A percentile compares a stretch with the other conserved stretches of the same genome.
Conservation (phyloP, 1,140 invertebrate species). For the Adelges cooleyi region DNA sequence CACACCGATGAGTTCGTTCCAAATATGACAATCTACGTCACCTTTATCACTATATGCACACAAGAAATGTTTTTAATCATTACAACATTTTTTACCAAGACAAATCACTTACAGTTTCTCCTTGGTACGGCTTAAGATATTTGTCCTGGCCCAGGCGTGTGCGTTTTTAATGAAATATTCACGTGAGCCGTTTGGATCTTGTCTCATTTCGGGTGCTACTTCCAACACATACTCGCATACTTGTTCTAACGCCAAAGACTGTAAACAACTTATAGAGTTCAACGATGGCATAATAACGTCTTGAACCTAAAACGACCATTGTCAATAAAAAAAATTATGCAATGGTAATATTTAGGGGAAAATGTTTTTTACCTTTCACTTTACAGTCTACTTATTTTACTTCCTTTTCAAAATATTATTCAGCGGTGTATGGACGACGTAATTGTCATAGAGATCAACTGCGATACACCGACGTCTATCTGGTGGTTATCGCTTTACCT, state of each 20-base stretch:
- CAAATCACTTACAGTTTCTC: background rate
- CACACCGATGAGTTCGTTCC: background rate
- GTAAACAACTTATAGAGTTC: background rate
- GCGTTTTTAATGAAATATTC: conserved; percentile 12
- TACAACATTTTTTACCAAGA: too few relatives aligned
- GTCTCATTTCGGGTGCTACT: background rate
- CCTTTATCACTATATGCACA: conserved; percentile 15
- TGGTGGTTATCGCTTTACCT: too few relatives aligned
- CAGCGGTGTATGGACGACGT: too few relatives aligned
- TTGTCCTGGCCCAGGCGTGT: conserved; percentile 21
- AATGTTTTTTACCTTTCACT: too few relatives aligned
- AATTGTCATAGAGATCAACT: too few relatives aligned
- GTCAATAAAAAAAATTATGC: too few relatives aligned
- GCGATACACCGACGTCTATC: too few relatives aligned
- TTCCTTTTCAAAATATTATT: too few relatives aligned
- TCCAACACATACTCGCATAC: background rate
- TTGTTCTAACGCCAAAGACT: background rate
- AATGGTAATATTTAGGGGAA: too few relatives aligned
- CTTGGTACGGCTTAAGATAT: background rate
- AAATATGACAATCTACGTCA: background rate
- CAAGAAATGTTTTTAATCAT: background rate
- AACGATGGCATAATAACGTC: conserved; percentile 2
- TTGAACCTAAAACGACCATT: too few relatives aligned
- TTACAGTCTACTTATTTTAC: too few relatives aligned
- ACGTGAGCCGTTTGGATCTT: background rate